Percentiles rank a stretch among this genome's conserved stretches.
phyloP scores from a whole-genome alignment of 2,797 vertebrate species.

The Sibirionetta formosa region DNA sequence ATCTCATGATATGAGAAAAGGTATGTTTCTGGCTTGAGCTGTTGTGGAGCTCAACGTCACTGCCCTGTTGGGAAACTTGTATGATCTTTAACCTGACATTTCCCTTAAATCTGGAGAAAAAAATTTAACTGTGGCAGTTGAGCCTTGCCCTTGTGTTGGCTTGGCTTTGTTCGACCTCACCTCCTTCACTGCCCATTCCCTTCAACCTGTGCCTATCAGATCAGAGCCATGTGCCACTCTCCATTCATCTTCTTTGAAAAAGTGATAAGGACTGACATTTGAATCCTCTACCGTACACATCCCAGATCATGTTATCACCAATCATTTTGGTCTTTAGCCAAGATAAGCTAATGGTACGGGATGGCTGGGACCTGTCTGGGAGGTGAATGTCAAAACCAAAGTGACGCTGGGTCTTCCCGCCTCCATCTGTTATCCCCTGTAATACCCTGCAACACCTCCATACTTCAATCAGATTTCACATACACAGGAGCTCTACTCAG shows the following conservation, averaged over 20 bases:
- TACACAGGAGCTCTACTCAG: background rate
- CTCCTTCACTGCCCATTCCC: background rate
- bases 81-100: background rate
- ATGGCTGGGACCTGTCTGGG: background rate
- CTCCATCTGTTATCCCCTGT: background rate
- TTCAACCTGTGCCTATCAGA: background rate
- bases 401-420: background rate
- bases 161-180: background rate
- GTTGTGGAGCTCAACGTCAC: background rate
- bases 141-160: background rate
- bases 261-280: background rate
- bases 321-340: background rate
- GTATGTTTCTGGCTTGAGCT: background rate
- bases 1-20: background rate
- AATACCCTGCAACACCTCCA: background rate
- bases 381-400: background rate
- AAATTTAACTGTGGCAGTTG: background rate
- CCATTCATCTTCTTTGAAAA: background rate
- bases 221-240: accelerated
- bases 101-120: background rate
- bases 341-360: background rate
- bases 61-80: background rate
- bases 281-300: background rate
- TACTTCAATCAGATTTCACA: background rate
- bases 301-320: background rate